These are phyloP conservation scores for Dendrophyllia cribrosa DNA, from an alignment of 64 coral and sea anemone species.

Conservation along the genomic window DNA sequence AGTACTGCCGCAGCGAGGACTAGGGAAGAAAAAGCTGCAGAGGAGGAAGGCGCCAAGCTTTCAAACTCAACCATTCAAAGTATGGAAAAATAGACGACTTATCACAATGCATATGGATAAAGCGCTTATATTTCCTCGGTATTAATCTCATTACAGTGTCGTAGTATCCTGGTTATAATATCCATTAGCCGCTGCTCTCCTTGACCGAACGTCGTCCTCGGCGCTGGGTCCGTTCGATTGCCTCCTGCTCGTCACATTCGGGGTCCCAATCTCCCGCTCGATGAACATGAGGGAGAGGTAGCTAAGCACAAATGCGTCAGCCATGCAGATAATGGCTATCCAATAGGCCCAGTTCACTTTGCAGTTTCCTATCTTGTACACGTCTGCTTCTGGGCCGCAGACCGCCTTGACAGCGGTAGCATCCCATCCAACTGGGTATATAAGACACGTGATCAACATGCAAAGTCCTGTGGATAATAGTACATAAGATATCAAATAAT, in stretches of 20 bases:
- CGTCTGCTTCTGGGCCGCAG: conserved; percentile 67
- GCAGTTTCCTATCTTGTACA: conserved; percentile 73
- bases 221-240: background rate
- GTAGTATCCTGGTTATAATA: conserved; percentile 23
- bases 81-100: too few relatives aligned
- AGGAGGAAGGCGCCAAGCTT: too few relatives aligned
- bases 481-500: background rate
- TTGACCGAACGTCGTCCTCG: background rate
- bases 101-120: too few relatives aligned
- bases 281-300: conserved; percentile 91
- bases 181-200: background rate
- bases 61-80: too few relatives aligned
- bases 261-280: conserved; percentile 70
- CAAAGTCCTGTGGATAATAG: conserved; percentile 29
- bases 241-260: conserved; percentile 4
- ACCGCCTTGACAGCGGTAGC: conserved; percentile 50
- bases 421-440: conserved; percentile 89
- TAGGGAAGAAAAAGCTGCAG: too few relatives aligned
- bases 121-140: too few relatives aligned
- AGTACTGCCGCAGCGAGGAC: too few relatives aligned
- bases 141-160: background rate
- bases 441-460: conserved; percentile 74
- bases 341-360: conserved; percentile 83
- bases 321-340: conserved; percentile 81
- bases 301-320: conserved; percentile 85